These are phyloP conservation scores for Lamellibrachia columna DNA, from an alignment of 2,888 invertebrate species.

Conservation along the genomic window DNA sequence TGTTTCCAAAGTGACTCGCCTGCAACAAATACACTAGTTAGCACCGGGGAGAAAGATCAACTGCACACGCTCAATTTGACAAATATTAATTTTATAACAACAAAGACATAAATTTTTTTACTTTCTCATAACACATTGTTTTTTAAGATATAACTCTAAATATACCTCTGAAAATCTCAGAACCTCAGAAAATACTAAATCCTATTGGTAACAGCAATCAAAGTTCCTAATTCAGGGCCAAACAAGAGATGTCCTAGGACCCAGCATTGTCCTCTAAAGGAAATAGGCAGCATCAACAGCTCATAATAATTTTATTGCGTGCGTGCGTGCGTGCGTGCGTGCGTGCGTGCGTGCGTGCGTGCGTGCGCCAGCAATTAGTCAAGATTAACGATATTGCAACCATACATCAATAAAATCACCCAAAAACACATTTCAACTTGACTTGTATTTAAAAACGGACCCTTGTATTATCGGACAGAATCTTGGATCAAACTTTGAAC, in stretches of 20 bases:
- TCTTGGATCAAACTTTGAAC: not conserved
- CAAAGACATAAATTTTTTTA: no score
- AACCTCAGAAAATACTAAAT: no score
- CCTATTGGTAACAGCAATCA: no score
- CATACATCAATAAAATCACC: not conserved
- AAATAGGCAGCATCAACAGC: no score
- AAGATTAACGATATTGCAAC: no score
- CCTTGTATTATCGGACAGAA: not conserved
- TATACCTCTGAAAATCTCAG: no score
- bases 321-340: not conserved
- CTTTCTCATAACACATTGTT: no score
- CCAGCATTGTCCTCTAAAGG: no score
- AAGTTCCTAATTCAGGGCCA: no score
- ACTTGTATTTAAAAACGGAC: not conserved
- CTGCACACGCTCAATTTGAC: not conserved
- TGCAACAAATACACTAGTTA: not conserved
- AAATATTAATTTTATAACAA: not conserved
- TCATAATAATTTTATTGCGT: not conserved
- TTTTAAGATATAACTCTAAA: no score
- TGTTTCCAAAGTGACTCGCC: conserved; percentile 22
- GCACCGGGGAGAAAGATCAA: not conserved
- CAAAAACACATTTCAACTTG: not conserved
- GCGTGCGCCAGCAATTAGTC: not conserved
- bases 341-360: not conserved
- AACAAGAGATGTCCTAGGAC: no score